Conservation (phyloP, 2,888 invertebrate genomes). For the Tanypteryx hageni region DNA sequence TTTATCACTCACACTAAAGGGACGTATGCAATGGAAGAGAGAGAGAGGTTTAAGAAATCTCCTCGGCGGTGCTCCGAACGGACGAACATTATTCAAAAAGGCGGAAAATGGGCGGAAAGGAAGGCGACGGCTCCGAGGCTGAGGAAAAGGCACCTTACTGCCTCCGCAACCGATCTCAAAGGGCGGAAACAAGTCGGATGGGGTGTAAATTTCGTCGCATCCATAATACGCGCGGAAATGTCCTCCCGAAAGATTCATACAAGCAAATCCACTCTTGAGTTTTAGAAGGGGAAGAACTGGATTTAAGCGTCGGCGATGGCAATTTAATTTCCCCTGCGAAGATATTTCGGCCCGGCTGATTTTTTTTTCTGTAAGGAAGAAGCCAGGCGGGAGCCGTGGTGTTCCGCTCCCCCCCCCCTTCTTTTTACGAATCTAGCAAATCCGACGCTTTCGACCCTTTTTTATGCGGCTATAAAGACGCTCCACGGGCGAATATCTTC, state of each 20-base stretch:
- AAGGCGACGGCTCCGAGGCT: neutral
- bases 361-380: too few relatives aligned
- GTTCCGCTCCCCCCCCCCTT: too few relatives aligned
- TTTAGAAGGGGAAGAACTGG: neutral
- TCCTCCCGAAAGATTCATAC: neutral
- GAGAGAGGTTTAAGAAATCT: neutral
- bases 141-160: neutral
- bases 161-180: neutral
- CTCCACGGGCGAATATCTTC: too few relatives aligned
- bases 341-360: too few relatives aligned
- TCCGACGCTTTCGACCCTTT: too few relatives aligned
- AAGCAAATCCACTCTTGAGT: neutral
- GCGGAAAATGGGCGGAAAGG: neutral
- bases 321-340: too few relatives aligned
- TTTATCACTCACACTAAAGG: neutral
- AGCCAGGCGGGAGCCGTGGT: too few relatives aligned
- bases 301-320: too few relatives aligned
- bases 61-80: neutral
- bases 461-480: too few relatives aligned
- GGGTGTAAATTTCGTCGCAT: slow-evolving; percentile 9
- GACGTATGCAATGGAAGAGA: neutral
- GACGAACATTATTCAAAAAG: neutral
- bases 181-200: neutral
- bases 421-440: too few relatives aligned
- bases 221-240: neutral